Evolutionary conservation across 2,797 vertebrate genomes (phyloP).

Genomic region (Naso thynnoides): DNA sequence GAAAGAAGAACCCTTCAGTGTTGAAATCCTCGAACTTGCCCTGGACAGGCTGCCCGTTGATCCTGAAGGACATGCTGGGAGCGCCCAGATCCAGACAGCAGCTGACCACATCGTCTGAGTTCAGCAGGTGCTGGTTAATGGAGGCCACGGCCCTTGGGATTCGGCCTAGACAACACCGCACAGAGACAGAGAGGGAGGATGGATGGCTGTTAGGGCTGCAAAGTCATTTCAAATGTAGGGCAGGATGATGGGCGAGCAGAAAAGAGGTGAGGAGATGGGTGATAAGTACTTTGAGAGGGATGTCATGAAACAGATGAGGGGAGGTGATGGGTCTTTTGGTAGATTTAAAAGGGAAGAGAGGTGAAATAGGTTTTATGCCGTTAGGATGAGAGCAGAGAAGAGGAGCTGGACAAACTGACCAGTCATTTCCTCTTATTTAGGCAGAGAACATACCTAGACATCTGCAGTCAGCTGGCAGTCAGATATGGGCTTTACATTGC

Average conservation of each 20-base stretch:
- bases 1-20: constrained; percentile 96
- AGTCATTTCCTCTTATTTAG: constrained; percentile 2
- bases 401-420: neutral
- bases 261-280: constrained; percentile 22
- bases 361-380: constrained; percentile 31
- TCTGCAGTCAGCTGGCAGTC: constrained; percentile 14
- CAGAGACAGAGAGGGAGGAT: constrained; percentile 48
- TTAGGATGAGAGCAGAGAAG: constrained; percentile 23
- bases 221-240: constrained; percentile 69
- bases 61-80: constrained; percentile 99
- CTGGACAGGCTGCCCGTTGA: constrained; percentile 98
- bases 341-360: constrained; percentile 35
- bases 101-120: constrained; percentile 96
- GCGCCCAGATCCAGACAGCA: constrained; percentile 97
- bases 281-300: constrained; percentile 44
- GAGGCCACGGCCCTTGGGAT: constrained; percentile 95
- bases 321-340: constrained; percentile 36
- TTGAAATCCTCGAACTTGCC: constrained; percentile 99
- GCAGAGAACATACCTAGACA: neutral
- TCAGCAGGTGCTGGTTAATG: constrained; percentile 96
- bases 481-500: neutral
- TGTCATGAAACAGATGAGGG: constrained; percentile 30
- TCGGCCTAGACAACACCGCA: constrained; percentile 85
- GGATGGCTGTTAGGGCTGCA: constrained; percentile 60
- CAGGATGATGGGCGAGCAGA: constrained; percentile 47